phyloP scores from a whole-genome alignment of 2,888 invertebrate species.

The Arrhopalites spinosus region DNA sequence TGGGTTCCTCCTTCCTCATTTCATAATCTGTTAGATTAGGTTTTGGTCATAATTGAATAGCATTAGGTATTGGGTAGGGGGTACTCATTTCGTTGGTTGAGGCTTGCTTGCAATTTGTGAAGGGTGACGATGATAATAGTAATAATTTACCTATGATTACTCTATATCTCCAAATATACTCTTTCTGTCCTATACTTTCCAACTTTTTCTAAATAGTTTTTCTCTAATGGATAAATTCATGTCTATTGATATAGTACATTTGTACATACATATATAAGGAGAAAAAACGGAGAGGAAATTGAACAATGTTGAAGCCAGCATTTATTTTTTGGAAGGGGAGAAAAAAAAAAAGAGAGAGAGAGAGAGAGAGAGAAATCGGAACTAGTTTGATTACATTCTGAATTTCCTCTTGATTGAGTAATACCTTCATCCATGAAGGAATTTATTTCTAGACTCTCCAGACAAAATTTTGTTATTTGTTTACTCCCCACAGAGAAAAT shows the following conservation, averaged over 20 bases:
- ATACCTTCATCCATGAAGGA: too few species aligned
- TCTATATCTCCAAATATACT: background rate
- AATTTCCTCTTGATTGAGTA: background rate
- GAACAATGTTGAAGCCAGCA: background rate
- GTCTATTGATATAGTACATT: too few species aligned
- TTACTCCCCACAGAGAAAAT: too few species aligned
- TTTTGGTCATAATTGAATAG: background rate
- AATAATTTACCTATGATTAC: background rate
- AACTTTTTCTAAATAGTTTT: background rate
- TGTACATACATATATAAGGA: background rate
- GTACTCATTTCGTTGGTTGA: background rate
- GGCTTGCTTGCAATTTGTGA: background rate
- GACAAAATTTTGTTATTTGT: too few species aligned
- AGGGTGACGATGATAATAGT: background rate
- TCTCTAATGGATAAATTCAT: too few species aligned
- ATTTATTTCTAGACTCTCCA: too few species aligned
- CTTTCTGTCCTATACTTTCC: background rate
- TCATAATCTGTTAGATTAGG: background rate
- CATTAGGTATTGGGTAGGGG: background rate
- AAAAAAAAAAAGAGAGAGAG: background rate
- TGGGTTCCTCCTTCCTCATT: background rate
- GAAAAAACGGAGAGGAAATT: background rate
- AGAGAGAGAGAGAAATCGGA: background rate
- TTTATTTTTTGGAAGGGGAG: background rate
- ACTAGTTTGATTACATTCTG: background rate